phyloP scores from a whole-genome alignment of 2,888 invertebrate species.

The Metacarcinus magister region DNA sequence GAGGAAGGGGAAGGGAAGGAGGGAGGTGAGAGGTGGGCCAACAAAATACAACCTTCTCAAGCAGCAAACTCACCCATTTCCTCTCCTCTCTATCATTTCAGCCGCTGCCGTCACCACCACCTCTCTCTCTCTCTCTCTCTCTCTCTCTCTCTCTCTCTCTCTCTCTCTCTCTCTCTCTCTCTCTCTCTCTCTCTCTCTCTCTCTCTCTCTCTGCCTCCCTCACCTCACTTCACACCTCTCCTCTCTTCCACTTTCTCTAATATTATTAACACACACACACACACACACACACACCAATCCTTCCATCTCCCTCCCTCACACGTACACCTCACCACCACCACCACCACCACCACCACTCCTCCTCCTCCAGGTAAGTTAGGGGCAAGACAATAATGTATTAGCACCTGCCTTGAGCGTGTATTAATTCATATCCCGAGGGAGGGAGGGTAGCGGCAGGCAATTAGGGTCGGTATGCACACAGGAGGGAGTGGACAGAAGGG shows the following conservation, averaged over 20 bases:
- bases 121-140: background rate
- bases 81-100: background rate
- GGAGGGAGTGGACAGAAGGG: background rate
- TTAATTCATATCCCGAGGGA: conserved; percentile 7
- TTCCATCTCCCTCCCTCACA: too few species aligned
- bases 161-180: too few species aligned
- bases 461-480: background rate
- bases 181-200: too few species aligned
- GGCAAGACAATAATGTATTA: conserved; percentile 20
- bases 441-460: background rate
- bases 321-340: too few species aligned
- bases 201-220: too few species aligned
- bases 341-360: background rate
- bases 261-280: too few species aligned
- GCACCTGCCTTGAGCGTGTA: conserved; percentile 9
- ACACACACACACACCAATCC: background rate
- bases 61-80: background rate
- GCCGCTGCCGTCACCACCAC: background rate
- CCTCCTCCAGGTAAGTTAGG: background rate
- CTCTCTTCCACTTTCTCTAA: too few species aligned
- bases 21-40: background rate
- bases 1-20: background rate
- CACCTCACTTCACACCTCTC: too few species aligned
- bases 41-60: background rate
- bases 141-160: too few species aligned